phyloP scores from a whole-genome alignment of 2,888 invertebrate genomes.

The Ichneumon xanthorius region DNA sequence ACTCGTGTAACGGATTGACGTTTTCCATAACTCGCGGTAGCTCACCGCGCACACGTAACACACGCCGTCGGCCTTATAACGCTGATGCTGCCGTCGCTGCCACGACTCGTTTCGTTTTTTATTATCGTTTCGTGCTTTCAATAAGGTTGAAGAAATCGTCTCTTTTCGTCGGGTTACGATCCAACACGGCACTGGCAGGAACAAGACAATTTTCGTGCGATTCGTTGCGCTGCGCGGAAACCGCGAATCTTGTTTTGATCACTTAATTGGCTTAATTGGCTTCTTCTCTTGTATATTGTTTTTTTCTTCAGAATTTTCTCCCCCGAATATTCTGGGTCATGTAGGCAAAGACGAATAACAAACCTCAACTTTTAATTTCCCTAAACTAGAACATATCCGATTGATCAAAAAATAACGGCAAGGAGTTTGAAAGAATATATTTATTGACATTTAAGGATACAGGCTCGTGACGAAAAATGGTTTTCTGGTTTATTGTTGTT shows the following conservation, averaged over 20 bases:
- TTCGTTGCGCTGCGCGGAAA: conserved; percentile 43
- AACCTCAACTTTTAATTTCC: not conserved
- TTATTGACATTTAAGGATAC: too few species aligned
- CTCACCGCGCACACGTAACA: conserved; percentile 36
- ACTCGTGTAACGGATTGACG: conserved; percentile 51
- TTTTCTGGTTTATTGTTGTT: too few species aligned
- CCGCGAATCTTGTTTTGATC: conserved; percentile 38
- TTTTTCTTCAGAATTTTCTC: not conserved
- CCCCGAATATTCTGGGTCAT: not conserved
- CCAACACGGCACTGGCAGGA: conserved; percentile 39
- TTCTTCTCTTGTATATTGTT: not conserved
- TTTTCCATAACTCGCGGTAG: conserved; percentile 48
- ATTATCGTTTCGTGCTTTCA: conserved; percentile 36
- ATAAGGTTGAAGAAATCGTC: conserved; percentile 30
- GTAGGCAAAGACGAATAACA: not conserved
- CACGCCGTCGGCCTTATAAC: conserved; percentile 17
- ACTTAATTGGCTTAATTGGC: not conserved
- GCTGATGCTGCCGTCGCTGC: conserved; percentile 17
- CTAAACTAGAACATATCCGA: too few species aligned
- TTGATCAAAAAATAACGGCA: too few species aligned
- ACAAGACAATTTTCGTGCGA: conserved; percentile 48
- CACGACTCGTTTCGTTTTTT: not conserved
- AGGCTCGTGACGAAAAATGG: too few species aligned
- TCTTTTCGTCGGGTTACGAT: conserved; percentile 38
- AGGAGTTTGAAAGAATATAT: too few species aligned